Conservation (phyloP, 2,113 vertebrate species). For the Muntiacus reevesi region DNA sequence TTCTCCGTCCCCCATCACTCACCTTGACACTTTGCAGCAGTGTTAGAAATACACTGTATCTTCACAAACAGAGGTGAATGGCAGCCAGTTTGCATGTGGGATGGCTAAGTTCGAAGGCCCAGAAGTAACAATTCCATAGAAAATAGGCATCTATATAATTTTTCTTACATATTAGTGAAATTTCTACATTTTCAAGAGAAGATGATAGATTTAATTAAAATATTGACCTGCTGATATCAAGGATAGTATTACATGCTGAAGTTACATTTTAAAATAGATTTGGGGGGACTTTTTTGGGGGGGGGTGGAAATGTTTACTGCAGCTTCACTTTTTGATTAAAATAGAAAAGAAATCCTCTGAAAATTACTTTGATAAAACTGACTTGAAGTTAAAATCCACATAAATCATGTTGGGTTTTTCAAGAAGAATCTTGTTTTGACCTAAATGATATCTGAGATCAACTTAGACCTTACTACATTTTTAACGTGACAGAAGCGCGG, state of each 20-base stretch:
- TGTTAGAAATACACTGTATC: no score
- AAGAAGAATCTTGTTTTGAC: constrained; percentile 44
- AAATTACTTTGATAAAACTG: constrained; percentile 41
- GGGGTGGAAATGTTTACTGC: background rate
- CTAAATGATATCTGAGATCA: background rate
- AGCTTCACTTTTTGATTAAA: constrained; percentile 42
- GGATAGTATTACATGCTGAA: background rate
- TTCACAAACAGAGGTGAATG: background rate
- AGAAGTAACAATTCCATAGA: background rate
- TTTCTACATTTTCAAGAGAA: constrained; percentile 14
- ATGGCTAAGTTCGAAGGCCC: background rate
- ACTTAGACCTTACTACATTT: background rate
- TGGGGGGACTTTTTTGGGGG: background rate
- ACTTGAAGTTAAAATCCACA: background rate
- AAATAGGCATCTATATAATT: background rate
- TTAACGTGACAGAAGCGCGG: background rate
- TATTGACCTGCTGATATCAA: background rate
- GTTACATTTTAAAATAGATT: background rate
- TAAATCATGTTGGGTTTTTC: background rate
- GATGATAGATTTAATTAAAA: constrained; percentile 27
- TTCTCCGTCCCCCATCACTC: background rate
- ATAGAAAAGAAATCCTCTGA: constrained; percentile 36
- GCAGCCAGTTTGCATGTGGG: no score
- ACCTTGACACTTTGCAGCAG: background rate
- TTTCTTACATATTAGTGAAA: background rate